Base-by-base conservation (phyloP, 1,140 invertebrate species). In the Ganaspis sp. region DNA sequence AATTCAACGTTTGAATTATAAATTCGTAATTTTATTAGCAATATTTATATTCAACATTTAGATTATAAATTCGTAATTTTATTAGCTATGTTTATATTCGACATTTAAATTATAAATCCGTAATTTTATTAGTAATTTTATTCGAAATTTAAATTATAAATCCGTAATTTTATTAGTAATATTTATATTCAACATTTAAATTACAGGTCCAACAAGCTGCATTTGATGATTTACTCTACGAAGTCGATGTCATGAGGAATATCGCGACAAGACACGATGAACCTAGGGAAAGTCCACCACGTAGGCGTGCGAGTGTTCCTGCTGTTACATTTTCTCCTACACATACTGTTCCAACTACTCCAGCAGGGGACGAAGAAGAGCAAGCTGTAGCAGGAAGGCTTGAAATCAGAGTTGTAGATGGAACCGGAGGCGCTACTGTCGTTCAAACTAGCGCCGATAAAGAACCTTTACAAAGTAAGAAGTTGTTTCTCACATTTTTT, bases 221-320 rank as follows among this genome's bases (percentile, higher is more conserved):
- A 11, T 96, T 97, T 89, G 96, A 97, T 86, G 95, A 97, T 87
- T 93, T 94, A 78, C 91, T 96, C 0, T 97, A 96, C 89, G 93
- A 95, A 74, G 93, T 97, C 54, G 96, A 97, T 89, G 94, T 97
- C 21, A 95, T 95, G 92, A 92, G 96, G 54, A 97, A 97, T 87
- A 93, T 97, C 12, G 94, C 93, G 8, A 90, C 90, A 8, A 88
- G 92, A 73, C 79, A 88, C 53, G 85, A 89, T 21, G 86, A 89
- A 19, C 85, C 84, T 12, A 80, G 76, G 69, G 71, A 85, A 54
- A 83, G 64, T 69, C 72, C 82, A 64, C 58, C 83, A 21, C 45
- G 78, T 3, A 87, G 88, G 69, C 82, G 87, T 69, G 84, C 86
- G 0, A 91, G 90, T 80, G 77, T 90, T 71, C 88, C 90, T 15